A percentile compares a stretch with the other conserved stretches of the same genome.
Evolutionary conservation across 2,797 vertebrate species (phyloP).

Genomic region (Dermochelys coriacea): DNA sequence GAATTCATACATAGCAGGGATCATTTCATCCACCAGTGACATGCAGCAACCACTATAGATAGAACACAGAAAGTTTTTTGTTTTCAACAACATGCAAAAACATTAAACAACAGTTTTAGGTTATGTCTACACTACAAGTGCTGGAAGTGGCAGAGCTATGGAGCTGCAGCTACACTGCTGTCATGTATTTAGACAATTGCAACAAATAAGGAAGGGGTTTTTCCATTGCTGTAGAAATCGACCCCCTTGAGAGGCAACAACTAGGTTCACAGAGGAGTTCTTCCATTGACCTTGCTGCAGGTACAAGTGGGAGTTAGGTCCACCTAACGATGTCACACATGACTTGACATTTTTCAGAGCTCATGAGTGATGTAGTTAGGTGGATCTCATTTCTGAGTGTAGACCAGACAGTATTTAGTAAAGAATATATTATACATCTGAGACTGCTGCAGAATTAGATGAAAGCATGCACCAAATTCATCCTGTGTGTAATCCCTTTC

Average conservation of each 20-base stretch:
- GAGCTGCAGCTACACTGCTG: background rate
- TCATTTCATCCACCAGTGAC: too few species aligned
- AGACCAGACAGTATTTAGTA: background rate
- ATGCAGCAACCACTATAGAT: too few species aligned
- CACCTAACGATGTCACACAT: background rate
- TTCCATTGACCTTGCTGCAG: too few species aligned
- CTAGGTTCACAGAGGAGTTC: background rate
- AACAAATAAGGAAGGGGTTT: background rate
- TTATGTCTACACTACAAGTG: background rate
- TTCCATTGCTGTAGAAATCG: background rate
- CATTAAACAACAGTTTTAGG: background rate
- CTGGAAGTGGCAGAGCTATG: too few species aligned
- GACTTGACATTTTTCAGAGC: background rate
- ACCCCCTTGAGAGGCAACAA: background rate
- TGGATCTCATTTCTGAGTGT: background rate
- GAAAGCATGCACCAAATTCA: background rate
- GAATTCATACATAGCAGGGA: too few species aligned
- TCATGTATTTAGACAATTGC: background rate
- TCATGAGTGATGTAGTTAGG: background rate
- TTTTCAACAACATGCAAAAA: background rate
- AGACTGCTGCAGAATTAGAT: background rate
- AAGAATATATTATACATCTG: background rate
- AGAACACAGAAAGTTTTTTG: too few species aligned
- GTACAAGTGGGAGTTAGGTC: too few species aligned
- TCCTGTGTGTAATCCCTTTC: background rate